Percentiles rank a stretch among this genome's conserved stretches.
Evolutionary conservation across 2,113 vertebrate species (phyloP).

Genomic region (Mellivora capensis): DNA sequence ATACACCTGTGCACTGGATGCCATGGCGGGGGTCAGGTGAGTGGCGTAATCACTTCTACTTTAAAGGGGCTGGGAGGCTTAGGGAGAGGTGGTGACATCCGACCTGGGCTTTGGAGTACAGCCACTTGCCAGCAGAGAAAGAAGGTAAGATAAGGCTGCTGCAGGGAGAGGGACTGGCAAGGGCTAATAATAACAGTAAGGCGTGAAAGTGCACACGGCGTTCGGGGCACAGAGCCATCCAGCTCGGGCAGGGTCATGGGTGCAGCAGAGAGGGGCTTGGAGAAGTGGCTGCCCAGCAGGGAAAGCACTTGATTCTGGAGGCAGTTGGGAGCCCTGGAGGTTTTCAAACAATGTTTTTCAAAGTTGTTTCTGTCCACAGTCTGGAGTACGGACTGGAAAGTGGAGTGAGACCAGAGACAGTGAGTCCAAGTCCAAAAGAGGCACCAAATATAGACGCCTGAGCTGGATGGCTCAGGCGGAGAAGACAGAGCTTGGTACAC

Average conservation of each 20-base stretch:
- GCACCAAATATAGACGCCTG: neutral
- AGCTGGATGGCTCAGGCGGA: neutral
- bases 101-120: neutral
- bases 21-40: neutral
- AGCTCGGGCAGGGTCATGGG: neutral
- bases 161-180: neutral
- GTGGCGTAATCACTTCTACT: neutral
- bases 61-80: neutral
- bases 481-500: neutral
- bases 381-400: neutral
- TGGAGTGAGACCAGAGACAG: neutral
- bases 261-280: neutral
- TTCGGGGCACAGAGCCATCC: neutral
- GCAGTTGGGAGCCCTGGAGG: neutral
- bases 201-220: neutral
- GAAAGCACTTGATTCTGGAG: neutral
- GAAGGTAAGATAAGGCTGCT: neutral
- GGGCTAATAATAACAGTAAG: neutral
- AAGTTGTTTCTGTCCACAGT: neutral
- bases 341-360: neutral
- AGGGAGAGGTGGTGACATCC: neutral
- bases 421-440: neutral
- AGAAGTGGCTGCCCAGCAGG: neutral
- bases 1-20: neutral
- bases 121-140: neutral